Evolutionary conservation across 2,888 invertebrate genomes (phyloP).

Genomic region (Drosophila fulvimacula): DNA sequence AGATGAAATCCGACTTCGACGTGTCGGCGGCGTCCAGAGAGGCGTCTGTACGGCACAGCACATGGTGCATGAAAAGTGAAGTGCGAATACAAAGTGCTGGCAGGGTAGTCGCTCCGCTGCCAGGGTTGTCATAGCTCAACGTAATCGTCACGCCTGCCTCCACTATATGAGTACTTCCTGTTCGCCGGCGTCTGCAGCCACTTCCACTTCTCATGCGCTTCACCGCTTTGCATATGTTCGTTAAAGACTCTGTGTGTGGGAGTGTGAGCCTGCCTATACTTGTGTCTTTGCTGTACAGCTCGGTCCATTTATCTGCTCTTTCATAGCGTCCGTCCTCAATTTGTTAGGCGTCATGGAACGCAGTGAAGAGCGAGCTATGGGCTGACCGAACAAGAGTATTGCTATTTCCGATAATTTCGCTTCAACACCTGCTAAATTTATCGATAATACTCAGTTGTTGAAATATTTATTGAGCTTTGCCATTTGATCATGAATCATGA

Average conservation of each 20-base stretch:
- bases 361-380: neutral
- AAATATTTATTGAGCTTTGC: neutral
- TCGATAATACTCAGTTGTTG: neutral
- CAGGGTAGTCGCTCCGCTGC: constrained; percentile 1
- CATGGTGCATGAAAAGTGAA: constrained; percentile 67
- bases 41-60: constrained; percentile 26
- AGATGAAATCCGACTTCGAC: constrained; percentile 22
- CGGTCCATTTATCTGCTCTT: constrained; percentile 4
- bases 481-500: neutral
- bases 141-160: constrained; percentile 34
- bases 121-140: neutral
- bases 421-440: neutral
- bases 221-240: constrained; percentile 26
- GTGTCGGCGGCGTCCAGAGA: constrained; percentile 6
- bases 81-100: constrained; percentile 73
- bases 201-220: constrained; percentile 25
- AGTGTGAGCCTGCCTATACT: neutral
- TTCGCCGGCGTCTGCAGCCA: constrained; percentile 7
- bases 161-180: constrained; percentile 23
- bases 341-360: neutral
- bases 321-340: neutral
- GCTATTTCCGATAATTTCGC: neutral
- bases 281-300: constrained; percentile 13
- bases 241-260: neutral
- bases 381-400: neutral